Base-by-base conservation (phyloP, 2,797 vertebrate species). In the Macropus fuliginosus region DNA sequence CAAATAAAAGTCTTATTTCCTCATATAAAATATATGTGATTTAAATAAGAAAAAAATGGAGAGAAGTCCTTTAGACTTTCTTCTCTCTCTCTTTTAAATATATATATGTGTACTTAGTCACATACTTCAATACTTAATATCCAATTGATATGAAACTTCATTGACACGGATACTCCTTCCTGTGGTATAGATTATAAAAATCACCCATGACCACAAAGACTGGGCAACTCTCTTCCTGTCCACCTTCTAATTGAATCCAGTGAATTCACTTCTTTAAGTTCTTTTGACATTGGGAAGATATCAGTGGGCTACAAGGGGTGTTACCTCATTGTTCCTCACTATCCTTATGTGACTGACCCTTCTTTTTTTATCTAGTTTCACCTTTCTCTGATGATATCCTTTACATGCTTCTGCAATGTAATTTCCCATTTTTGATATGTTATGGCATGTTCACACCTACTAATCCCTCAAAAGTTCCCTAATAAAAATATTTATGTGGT, bases 41-140 rank as follows among this genome's bases (percentile, higher is more conserved):
- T 96, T 90, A 93, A 59, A 55, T 91, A 87, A 27, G n/a, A 95
- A 96, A 95, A 92, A 74, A 13, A 3, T 94, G 28, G 56, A 89
- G 66, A 90, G 52, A 34, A 21, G 89, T 40, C 52, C 4, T 34
- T 46, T 57, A 29, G 40, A 8, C 29, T 92, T 56, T 66, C 18
- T 66, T 94, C 91, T 50, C 92, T 92, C 40, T 92, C 46, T 91
- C 54, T 95, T 21, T 92, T 91, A 92, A 59, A 92, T 94, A 62
- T 95, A 89, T 55, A 46, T 46, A 52, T 52, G 9, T 52, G 18
- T 56, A 24, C 57, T 40, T 74, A n/a, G 16, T 74, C 62, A 74
- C 5, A 18, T 18, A 40, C 34, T 74, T n/a, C 13, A 74, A n/a
- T 8, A 74, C 14, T n/a, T 18, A 74, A 74, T 21, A 34, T 74